Conservation (phyloP, 2,113 vertebrate species). For the Mobula hypostoma region DNA sequence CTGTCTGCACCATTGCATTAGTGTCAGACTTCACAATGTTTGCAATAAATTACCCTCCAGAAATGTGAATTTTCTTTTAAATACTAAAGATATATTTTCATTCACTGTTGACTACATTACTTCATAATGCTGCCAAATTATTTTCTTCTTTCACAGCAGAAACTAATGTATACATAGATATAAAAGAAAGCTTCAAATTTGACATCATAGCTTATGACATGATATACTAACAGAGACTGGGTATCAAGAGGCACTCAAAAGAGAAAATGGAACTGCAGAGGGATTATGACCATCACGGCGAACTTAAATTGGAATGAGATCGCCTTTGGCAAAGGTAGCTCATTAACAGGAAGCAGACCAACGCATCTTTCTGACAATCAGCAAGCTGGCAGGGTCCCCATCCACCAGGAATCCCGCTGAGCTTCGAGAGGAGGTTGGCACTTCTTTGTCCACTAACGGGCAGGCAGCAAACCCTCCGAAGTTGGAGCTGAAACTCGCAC, state of each 20-base stretch:
- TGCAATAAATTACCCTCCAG: not conserved
- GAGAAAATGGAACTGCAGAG: not conserved
- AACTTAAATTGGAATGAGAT: conserved; percentile 20
- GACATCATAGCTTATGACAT: not conserved
- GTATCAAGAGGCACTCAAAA: not conserved
- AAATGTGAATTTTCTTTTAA: not conserved
- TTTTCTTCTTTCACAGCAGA: not conserved
- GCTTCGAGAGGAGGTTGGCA: not conserved
- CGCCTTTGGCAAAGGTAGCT: conserved; percentile 30
- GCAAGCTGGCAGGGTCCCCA: too few relatives aligned
- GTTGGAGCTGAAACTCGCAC: not conserved
- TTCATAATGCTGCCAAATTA: not conserved
- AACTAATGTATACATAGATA: too few relatives aligned
- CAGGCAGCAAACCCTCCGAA: not conserved
- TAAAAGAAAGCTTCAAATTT: not conserved
- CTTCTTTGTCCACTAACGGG: not conserved
- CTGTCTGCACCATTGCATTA: not conserved
- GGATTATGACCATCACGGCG: not conserved
- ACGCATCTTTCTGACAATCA: conserved; percentile 24
- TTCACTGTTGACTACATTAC: not conserved
- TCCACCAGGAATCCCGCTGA: not conserved
- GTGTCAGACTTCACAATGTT: not conserved
- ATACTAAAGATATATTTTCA: not conserved
- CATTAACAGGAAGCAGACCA: conserved; percentile 10
- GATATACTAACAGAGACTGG: not conserved